Base-by-base conservation (phyloP, 2,797 vertebrate species). In the Gallirallus australis region DNA sequence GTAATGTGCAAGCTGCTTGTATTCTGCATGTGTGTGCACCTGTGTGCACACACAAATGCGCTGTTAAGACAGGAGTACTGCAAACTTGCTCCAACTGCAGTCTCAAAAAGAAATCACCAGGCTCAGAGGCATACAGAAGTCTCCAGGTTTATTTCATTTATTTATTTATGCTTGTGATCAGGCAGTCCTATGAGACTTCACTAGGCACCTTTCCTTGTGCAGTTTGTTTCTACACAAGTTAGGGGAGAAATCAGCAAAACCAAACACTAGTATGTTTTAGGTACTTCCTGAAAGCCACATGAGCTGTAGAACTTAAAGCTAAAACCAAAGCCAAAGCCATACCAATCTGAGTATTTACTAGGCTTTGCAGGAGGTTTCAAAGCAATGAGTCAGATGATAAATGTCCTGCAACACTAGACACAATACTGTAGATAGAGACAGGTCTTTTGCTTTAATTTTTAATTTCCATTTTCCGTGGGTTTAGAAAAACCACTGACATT, bases 401-500 rank as follows among this genome's bases (percentile, higher is more conserved):
- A 95, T 61, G 56, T 48, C 60, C 66, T 80, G 80, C 91, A 94
- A 88, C 56, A 42, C 66, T n/a, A 89, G 63, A 84, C 48, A 79
- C 33, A 52, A 66, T 68, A 59, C 50, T 57, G 68, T 52, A 82
- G 60, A 63, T 16, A 93, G 89, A 96, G 85, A 94, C 91, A 60
- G 63, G 73, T 76, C 85, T 88, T 93, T 50, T 52, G 79, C 93
- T 95, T 95, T 95, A 92, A 96, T 95, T 95, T 94, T 96, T 94
- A 93, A 97, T 94, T 93, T 96, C 88, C 91, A 94, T 95, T 95
- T 96, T 95, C 90, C 92, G 83, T 75, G 93, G 82, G 68, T 90
- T 96, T 94, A 80, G 90, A 92, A 48, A 93, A 95, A 89, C 77
- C 90, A 80, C 50, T 53, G 30, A 65, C 83, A 89, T 89, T 90